Evolutionary conservation across 2,888 invertebrate species (phyloP), one percentile per base, ranked within the genome.

Genomic region (Odontothrips loti): DNA sequence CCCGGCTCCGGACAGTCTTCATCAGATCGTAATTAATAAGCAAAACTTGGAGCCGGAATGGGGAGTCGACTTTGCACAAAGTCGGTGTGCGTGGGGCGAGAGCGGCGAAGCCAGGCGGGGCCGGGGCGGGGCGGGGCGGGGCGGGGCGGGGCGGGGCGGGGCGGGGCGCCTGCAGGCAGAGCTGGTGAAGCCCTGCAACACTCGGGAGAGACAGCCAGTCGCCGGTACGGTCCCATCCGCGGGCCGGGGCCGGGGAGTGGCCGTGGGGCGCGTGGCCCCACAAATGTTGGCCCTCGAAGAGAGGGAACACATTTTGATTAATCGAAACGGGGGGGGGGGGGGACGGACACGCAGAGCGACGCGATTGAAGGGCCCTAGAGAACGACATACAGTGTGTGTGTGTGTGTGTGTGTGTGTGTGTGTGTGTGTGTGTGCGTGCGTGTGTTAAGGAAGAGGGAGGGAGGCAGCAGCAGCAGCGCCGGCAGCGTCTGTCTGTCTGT

Each of bases 1-100:
- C 51, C 51, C 51, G 51, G 3, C 51, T 17, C 51, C 15, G 8
- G 11, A 23, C 23, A 12, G 23, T 75, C 68, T 75, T 75, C 68
- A 75, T 75, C 68, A 75, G 68, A 75, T 75, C 68, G 68, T 75
- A 75, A 75, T 75, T 75, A 75, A 75, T 75, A 75, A 27, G 9
- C 68, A 23, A 11, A 75, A 75, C 68, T 75, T 75, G 68, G 27
- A 58, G n/a, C 58, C 58, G 58, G 15, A 58, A 58, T 58, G 58
- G 51, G 58, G 58, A 58, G 58, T 4, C 58, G n/a, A 58, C 58
- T 58, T 58, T 15, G 17, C 17, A 15, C 58, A 58, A 58, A 58
- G 58, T 58, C 20, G 17, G 15, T 17, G 20, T 6, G 58, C 58
- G 58, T 4, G 58, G 20, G 58, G 6, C 58, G 58, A 58, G 20